A percentile compares a stretch with the other conserved stretches of the same genome.
phyloP scores from a whole-genome alignment of 1,140 invertebrate genomes.

The Drosophila insularis region DNA sequence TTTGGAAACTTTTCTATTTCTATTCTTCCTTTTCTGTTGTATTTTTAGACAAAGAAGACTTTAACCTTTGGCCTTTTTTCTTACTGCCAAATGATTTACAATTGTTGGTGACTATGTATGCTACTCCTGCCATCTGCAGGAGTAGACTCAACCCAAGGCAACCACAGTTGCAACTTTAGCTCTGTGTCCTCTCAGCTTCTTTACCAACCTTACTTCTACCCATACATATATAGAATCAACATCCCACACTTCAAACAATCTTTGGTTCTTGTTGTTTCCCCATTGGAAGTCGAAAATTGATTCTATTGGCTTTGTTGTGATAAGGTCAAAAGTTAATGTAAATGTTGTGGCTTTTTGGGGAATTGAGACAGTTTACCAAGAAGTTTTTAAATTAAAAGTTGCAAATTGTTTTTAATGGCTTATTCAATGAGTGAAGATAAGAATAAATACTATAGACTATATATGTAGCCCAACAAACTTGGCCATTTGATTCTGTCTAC shows the following conservation, averaged over 20 bases:
- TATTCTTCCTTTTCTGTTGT: not conserved
- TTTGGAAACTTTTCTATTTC: slow-evolving; percentile 23
- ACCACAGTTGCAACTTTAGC: slow-evolving; percentile 8
- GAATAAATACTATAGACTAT: not conserved
- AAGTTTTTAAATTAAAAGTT: slow-evolving; percentile 68
- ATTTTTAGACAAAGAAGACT: slow-evolving; percentile 23
- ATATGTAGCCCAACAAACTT: not conserved
- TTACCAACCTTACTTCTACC: not conserved
- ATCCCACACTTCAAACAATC: not conserved
- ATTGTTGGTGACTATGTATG: slow-evolving; percentile 23
- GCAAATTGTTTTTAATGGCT: slow-evolving; percentile 32
- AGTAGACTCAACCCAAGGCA: not conserved
- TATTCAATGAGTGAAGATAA: not conserved
- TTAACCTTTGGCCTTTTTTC: slow-evolving; percentile 63
- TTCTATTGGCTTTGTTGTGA: slow-evolving; percentile 76
- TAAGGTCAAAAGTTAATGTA: slow-evolving; percentile 78
- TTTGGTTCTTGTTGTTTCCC: slow-evolving; percentile 22
- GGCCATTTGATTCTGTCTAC: no score
- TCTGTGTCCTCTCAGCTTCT: not conserved
- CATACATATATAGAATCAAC: not conserved
- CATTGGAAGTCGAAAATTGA: slow-evolving; percentile 58
- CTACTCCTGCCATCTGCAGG: slow-evolving; percentile 14
- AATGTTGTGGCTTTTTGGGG: slow-evolving; percentile 66
- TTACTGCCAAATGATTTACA: slow-evolving; percentile 61
- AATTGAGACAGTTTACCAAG: slow-evolving; percentile 60